Percentiles rank a stretch among this genome's conserved stretches.
Conservation (phyloP, 2,113 vertebrate genomes). For the Myiagra hebetior region DNA sequence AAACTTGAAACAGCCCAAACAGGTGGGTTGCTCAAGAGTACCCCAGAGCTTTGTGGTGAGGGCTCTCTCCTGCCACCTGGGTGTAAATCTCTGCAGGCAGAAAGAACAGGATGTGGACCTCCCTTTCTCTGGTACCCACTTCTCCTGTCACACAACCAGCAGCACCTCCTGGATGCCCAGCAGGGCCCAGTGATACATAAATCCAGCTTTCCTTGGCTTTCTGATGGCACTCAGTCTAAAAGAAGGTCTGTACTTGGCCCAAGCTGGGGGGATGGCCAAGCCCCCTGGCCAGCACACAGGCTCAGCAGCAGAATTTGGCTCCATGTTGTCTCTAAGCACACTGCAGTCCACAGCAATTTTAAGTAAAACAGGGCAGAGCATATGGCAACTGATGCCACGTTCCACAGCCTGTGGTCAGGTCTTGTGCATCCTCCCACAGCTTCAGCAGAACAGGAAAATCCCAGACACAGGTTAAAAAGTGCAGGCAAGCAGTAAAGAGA, state of each 20-base stretch:
- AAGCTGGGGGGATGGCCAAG: background rate
- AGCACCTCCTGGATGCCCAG: background rate
- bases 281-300: background rate
- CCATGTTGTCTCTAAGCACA: background rate
- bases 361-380: background rate
- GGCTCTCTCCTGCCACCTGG: background rate
- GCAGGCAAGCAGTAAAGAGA: background rate
- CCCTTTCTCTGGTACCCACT: background rate
- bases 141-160: background rate
- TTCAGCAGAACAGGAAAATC: background rate
- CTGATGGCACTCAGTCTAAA: background rate
- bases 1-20: background rate
- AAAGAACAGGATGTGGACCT: background rate
- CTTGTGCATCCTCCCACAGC: background rate
- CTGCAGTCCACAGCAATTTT: background rate
- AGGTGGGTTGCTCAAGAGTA: background rate
- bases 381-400: background rate
- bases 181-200: rapidly evolving
- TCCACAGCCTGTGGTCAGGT: background rate
- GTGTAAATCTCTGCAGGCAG: background rate
- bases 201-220: background rate
- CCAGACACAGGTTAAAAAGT: background rate
- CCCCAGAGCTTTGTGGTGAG: background rate
- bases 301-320: background rate
- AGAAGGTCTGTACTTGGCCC: background rate